Evolutionary conservation across 2,113 vertebrate genomes (phyloP), one percentile per base, ranked within the genome.

Genomic region (Sarotherodon lohbergeri): DNA sequence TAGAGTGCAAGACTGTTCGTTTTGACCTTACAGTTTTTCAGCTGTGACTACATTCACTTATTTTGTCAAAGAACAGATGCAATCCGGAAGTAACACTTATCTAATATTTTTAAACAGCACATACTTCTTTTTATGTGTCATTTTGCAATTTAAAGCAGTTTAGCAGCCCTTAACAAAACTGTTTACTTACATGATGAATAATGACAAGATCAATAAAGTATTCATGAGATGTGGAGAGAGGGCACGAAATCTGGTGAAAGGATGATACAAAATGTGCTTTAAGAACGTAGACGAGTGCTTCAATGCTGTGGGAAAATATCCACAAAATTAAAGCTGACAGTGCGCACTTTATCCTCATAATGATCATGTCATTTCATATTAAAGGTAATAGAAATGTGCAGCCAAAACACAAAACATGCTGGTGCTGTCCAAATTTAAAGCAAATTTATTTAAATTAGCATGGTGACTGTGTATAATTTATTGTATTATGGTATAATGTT

Each of bases 291-390:
- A 83, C 7, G 29, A 56, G 78, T 12, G 57, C 50, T 55, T 71
- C 56, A 83, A 3, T 17, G 43, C 22, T 27, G 66, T 73, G 76
- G 85, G 57, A 83, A 82, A 88, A 88, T 13, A 9, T 10, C 13
- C 83, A 46, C 78, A 90, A 80, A 80, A 88, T 88, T 17, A 88
- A 80, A 86, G 66, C 59, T 87, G 89, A 83, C 91, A 90, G 85
- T 17, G 41, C 46, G 71, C 87, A 76, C 86, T 90, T 85, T 41
- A 88, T 86, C 86, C 84, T 86, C 84, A 66, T 90, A 39, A 93
- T 88, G 81, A 90, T 82, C 34, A 10, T 83, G 86, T 88, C 82
- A 85, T 91, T 43, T 90, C 48, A 83, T 32, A 88, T 90, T 84
- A 90, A 85, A 78, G 48, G 34, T 88, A 57, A 84, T 78, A 87